Percentiles rank a stretch among this genome's conserved stretches.
Evolutionary conservation across 92 coral and sea anemone genomes (phyloP).

Genomic region (Zoanthus gigantus): DNA sequence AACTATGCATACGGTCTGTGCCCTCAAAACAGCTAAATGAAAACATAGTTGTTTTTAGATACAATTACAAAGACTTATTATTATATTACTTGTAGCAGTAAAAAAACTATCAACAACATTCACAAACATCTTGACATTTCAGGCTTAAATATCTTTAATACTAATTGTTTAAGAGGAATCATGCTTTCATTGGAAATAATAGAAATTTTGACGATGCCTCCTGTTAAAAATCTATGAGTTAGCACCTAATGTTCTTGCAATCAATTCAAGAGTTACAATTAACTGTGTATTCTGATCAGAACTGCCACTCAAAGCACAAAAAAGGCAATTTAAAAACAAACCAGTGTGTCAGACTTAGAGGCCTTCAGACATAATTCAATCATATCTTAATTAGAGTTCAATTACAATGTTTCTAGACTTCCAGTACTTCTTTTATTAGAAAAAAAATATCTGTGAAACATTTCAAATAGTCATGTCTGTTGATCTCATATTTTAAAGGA

Average conservation of each 20-base stretch:
- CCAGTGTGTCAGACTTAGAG: neutral
- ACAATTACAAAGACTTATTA: neutral
- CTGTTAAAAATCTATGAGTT: neutral
- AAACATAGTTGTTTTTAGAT: neutral
- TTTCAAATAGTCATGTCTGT: slow-evolving; percentile 2
- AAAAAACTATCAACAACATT: neutral
- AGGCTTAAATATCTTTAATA: neutral
- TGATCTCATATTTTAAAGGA: neutral
- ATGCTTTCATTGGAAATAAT: neutral
- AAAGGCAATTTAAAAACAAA: neutral
- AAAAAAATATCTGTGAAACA: neutral
- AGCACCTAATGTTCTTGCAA: neutral
- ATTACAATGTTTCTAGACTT: neutral
- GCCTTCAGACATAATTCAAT: neutral
- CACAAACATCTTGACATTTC: slow-evolving; percentile 9
- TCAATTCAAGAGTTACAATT: neutral
- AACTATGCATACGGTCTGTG: slow-evolving; percentile 10
- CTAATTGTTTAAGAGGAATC: neutral
- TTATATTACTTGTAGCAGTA: slow-evolving; percentile 18
- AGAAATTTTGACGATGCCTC: neutral
- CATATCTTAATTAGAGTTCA: neutral
- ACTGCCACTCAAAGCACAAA: neutral
- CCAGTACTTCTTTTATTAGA: neutral
- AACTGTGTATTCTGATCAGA: neutral
- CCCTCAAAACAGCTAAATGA: neutral